Base-by-base conservation (phyloP, 2,113 vertebrate genomes). In the Psilopsiagon aurifrons region DNA sequence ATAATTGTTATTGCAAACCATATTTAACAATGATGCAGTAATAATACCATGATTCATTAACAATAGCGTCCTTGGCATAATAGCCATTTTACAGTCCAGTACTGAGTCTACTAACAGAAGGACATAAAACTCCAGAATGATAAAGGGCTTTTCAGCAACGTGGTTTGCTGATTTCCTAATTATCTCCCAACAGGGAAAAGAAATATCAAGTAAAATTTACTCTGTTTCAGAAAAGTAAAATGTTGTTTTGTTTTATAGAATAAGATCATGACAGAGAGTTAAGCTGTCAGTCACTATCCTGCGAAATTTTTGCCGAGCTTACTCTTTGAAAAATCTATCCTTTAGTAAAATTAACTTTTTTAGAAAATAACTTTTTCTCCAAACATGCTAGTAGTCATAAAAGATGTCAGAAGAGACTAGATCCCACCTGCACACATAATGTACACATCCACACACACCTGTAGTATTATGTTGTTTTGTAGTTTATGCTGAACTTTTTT, bases 211-310 rank as follows among this genome's bases (percentile, higher is more conserved):
- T 28, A 43, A 78, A 89, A 71, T 59, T 67, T 60, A 17, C 11
- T 86, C 88, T 70, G 24, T 35, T 92, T 89, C 55, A 92, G 71
- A 86, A 94, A 83, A 82, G 9, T 55, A 83, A 95, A 78, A 27
- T 35, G 0, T 41, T 63, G 2, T 49, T 93, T 88, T 41, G 23
- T 41, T 41, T 74, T 39, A 25, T 39, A 75, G 29, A 86, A 46
- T 44, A 88, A 27, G 59, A 79, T 84, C 9, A 3, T 84, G 13
- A 24, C 76, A 70, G 75, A 31, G 47, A 90, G 13, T 71, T 89
- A 81, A 97, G 46, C 62, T 89, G 11, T 80, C 24, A 17, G 1
- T 67, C 43, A 55, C 60, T 81, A 11, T 28, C 19, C 24, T 52
- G 11, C 47, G 44, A 83, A 66, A 73, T 10, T 74, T 94, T 68